Base-by-base conservation (phyloP, 2,888 invertebrate genomes). In the Tenthredo livida region DNA sequence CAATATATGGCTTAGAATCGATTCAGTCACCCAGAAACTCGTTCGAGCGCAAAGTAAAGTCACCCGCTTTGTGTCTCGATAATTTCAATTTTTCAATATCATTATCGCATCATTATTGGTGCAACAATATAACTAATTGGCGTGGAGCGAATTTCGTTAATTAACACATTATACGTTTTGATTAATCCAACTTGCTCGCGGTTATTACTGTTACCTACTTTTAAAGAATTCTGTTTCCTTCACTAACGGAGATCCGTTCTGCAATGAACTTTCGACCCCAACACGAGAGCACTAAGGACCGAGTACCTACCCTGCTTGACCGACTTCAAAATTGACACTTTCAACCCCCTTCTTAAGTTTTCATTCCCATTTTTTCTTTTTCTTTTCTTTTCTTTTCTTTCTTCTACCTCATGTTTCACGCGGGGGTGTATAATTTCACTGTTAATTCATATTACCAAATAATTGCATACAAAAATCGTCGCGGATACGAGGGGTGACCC, bases 281-380 rank as follows among this genome's bases (percentile, higher is more conserved):
- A 54, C 54, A n/a, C 17, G n/a, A 77, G 77, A n/a, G 40, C 40
- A 40, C 25, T 12, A 3, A 73, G 29, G 54, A 40, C 29, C 6
- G 29, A 77, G 77, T 29, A 54, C 29, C n/a, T 17, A 17, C 77
- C 9, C 77, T 54, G 50, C 77, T 77, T 77, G 77, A 77, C 77
- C 77, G 77, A 77, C 77, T 77, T 77, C 77, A 77, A 54, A 47
- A 77, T 77, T 77, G 50, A 77, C 77, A 77, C 77, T 54, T 77
- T 33, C n/a, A 29, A 77, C 33, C 33, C 33, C 6, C 50, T 29
- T 43, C 33, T 70, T 67, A 58, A 21, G 61, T 67, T 80, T 65
- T 86, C 50, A 78, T 33, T 67, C 40, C 43, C 67, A 58, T 85
- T 80, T 0, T 61, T 84, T 50, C 37, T 29, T 29, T 29, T 29